phyloP scores from a whole-genome alignment of 2,113 vertebrate species.

The chimpanzee (Pan troglodytes) region DNA sequence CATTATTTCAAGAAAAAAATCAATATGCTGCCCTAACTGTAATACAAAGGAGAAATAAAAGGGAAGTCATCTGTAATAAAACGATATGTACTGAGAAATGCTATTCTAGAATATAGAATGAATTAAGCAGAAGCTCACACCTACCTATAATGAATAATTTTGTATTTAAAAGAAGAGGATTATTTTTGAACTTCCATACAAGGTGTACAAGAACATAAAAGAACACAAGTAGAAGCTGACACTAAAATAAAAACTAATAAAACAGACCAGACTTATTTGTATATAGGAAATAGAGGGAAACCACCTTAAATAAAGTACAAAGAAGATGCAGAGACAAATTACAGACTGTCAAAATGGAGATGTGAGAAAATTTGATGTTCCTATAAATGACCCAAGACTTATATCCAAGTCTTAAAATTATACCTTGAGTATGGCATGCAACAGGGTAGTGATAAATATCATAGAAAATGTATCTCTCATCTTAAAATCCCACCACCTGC shows the following conservation, averaged over 20 bases:
- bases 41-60: slow-evolving; percentile 56
- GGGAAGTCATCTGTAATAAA: slow-evolving; percentile 45
- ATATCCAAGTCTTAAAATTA: not conserved
- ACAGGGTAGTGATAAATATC: not conserved
- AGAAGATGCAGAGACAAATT: not conserved
- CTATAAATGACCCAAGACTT: not conserved
- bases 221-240: not conserved
- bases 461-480: not conserved
- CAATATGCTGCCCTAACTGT: not conserved
- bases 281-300: not conserved
- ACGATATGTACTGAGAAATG: not conserved
- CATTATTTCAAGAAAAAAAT: slow-evolving; percentile 60
- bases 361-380: not conserved
- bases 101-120: slow-evolving; percentile 1
- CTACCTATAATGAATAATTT: not conserved
- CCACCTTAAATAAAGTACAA: not conserved
- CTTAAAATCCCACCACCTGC: not conserved
- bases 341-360: not conserved
- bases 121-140: not conserved
- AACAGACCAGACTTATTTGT: not conserved
- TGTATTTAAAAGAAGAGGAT: not conserved
- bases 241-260: slow-evolving; percentile 5
- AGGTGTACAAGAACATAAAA: not conserved
- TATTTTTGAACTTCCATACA: not conserved
- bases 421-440: not conserved